These are phyloP conservation scores for Iguana delicatissima DNA, from an alignment of 2,797 vertebrate genomes.

Conservation along the genomic window DNA sequence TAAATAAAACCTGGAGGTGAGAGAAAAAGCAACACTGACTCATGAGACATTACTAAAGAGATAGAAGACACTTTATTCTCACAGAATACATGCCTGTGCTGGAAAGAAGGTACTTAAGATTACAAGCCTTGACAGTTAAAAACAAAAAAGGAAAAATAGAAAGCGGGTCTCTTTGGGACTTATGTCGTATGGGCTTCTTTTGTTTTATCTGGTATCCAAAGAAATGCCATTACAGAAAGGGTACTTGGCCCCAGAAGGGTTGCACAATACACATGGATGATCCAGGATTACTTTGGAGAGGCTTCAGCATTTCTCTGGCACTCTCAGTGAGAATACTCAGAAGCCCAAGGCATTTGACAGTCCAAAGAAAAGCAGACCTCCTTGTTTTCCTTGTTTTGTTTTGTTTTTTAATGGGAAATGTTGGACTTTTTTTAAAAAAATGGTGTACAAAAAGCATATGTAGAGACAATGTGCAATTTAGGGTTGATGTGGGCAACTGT, in stretches of 20 bases:
- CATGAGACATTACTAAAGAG: neutral
- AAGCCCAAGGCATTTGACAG: slow-evolving; percentile 12
- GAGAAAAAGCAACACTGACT: neutral
- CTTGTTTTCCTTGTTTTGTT: neutral
- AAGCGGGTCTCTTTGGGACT: neutral
- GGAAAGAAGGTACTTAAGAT: neutral
- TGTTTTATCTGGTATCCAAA: slow-evolving; percentile 36
- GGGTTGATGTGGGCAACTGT: no score
- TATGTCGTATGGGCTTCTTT: fast-evolving
- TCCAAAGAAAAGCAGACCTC: slow-evolving; percentile 33
- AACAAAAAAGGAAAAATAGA: neutral
- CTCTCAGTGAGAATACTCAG: slow-evolving; percentile 31
- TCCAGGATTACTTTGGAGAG: neutral
- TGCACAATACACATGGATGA: slow-evolving; percentile 32
- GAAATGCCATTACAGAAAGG: neutral
- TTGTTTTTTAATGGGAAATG: neutral
- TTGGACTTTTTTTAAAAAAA: neutral
- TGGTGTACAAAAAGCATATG: neutral
- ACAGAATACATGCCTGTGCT: neutral
- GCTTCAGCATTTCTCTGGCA: slow-evolving; percentile 48
- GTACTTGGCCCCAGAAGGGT: slow-evolving; percentile 10
- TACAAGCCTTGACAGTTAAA: neutral
- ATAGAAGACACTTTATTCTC: neutral
- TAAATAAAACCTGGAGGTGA: neutral
- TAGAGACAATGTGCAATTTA: neutral